Conservation (phyloP, 2,797 vertebrate genomes). For the Gambelia wislizenii region DNA sequence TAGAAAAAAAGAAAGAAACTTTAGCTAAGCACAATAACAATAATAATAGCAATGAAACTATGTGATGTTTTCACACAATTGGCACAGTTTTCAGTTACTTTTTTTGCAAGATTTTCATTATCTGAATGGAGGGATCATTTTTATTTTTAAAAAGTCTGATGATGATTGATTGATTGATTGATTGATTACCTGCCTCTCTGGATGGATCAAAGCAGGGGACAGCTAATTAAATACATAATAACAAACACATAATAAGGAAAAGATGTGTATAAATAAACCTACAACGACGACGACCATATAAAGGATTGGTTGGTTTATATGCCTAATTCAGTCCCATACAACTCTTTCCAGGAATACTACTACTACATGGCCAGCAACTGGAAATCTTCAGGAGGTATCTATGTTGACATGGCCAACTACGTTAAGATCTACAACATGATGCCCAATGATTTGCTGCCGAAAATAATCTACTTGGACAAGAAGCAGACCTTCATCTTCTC, state of each 20-base stretch:
- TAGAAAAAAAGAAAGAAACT: not conserved
- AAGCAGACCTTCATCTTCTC: slow-evolving; percentile 56
- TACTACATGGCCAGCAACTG: slow-evolving; percentile 72
- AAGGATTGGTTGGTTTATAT: too few species aligned
- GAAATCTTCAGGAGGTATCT: slow-evolving; percentile 11
- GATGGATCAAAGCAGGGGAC: too few species aligned
- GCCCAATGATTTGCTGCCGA: not conserved
- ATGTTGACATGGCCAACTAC: slow-evolving; percentile 67
- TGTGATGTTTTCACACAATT: not conserved
- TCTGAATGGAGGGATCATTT: not conserved
- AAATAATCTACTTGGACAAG: slow-evolving; percentile 70
- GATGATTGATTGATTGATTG: too few species aligned
- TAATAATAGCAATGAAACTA: too few species aligned
- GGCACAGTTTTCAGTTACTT: not conserved
- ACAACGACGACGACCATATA: too few species aligned
- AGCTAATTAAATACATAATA: too few species aligned
- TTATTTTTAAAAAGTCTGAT: not conserved
- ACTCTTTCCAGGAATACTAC: slow-evolving; percentile 67
- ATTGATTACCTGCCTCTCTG: too few species aligned
- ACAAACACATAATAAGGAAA: too few species aligned
- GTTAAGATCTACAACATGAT: slow-evolving; percentile 59
- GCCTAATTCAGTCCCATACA: not conserved
- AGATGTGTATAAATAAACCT: too few species aligned
- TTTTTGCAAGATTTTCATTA: not conserved
- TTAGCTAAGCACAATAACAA: too few species aligned